Evolutionary conservation across 2,113 vertebrate genomes (phyloP).

Genomic region (Pseudonaja textilis): DNA sequence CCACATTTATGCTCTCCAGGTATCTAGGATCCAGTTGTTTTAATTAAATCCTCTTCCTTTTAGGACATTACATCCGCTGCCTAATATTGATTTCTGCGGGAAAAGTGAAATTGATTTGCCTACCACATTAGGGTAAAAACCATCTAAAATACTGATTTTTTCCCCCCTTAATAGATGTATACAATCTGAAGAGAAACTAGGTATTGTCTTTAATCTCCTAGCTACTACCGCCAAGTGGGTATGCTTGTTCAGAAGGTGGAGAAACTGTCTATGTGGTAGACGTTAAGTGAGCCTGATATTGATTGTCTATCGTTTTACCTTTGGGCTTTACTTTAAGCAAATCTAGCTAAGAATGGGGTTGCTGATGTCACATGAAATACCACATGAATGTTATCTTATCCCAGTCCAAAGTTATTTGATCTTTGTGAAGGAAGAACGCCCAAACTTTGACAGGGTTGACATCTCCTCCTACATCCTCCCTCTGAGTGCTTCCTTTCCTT

Average conservation of each 20-base stretch:
- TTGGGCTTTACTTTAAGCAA: background rate
- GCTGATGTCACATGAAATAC: background rate
- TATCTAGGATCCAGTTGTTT: background rate
- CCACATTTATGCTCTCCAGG: background rate
- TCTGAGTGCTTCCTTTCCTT: background rate
- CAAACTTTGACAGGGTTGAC: background rate
- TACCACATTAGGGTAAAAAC: background rate
- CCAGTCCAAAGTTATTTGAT: background rate
- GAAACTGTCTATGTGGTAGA: background rate
- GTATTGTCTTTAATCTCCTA: background rate
- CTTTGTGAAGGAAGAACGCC: background rate
- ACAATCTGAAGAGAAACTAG: background rate
- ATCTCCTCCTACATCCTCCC: background rate
- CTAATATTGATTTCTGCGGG: background rate
- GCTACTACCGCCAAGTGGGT: background rate
- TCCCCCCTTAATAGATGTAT: background rate
- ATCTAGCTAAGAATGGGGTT: background rate
- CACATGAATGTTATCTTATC: background rate
- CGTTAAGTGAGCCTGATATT: background rate
- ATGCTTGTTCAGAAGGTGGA: background rate
- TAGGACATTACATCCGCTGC: background rate
- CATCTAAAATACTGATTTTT: background rate
- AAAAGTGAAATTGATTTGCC: background rate
- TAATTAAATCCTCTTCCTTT: background rate
- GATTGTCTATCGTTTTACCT: background rate